These are phyloP conservation scores for Cetonia aurata DNA, from an alignment of 2,888 invertebrate genomes.

Conservation along the genomic window DNA sequence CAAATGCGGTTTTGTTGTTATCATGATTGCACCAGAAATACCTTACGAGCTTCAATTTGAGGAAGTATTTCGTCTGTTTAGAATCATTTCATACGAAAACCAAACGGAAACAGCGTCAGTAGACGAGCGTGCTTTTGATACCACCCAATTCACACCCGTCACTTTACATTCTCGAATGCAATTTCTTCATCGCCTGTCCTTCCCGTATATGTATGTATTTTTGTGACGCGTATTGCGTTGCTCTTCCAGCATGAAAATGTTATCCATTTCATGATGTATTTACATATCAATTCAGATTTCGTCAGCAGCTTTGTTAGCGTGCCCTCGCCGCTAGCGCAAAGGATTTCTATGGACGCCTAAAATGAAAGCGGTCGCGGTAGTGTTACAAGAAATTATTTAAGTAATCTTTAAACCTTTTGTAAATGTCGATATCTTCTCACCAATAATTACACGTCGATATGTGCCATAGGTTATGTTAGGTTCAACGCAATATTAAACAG, in stretches of 20 bases:
- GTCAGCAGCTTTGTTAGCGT: constrained; percentile 18
- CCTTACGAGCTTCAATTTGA: no score
- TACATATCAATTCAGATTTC: constrained; percentile 35
- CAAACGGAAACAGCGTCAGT: no score
- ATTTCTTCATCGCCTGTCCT: constrained; percentile 13
- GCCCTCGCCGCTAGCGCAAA: background rate
- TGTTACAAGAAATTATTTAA: constrained; percentile 25
- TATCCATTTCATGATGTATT: constrained; percentile 26
- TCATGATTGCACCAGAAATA: no score
- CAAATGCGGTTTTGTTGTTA: no score
- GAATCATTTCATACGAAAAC: no score
- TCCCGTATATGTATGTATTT: background rate
- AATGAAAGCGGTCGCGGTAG: constrained; percentile 10
- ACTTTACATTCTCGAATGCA: constrained; percentile 1
- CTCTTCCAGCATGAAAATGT: constrained; percentile 5
- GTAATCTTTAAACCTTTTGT: constrained; percentile 13
- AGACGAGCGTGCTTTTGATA: no score
- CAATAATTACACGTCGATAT: constrained; percentile 11
- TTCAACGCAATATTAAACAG: no score
- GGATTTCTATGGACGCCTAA: background rate
- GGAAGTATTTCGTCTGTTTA: no score
- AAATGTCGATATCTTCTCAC: constrained; percentile 22
- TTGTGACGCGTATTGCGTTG: constrained; percentile 2
- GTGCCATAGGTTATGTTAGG: background rate
- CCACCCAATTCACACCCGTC: constrained; percentile 1